Base-by-base conservation (phyloP, 1,140 invertebrate genomes). In the Theocolax elegans region DNA sequence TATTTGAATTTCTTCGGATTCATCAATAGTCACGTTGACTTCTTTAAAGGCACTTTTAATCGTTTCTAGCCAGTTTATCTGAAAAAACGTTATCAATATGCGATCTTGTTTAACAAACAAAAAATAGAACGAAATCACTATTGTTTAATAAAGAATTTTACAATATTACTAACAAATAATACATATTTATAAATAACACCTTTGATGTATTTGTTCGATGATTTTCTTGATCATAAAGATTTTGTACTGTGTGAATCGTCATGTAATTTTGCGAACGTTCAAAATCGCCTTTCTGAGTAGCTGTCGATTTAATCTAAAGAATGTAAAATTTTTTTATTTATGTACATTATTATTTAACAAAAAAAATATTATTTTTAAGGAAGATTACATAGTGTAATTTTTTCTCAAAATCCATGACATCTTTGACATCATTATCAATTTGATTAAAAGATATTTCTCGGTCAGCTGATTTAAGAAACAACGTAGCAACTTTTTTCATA, bases 51-150 rank as follows among this genome's bases (percentile, higher is more conserved):
- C 8, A 46, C 21, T 35, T 21, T 31, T n/a, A n/a, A 70, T 44
- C n/a, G 35, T 51, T 21, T 46, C 23, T 2, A 56, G 31, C 67
- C 67, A 70, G 35, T 63, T 51, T 27, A 70, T 70, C 67, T 70
- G 25, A 54, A 59, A 35, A 35, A 35, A 35, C 10, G 10, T 35
- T 35, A 35, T 10, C 31, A 6, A 29, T 23, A 48, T 48, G 6
- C 19, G 12, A 7, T 10, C 19, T 8, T 48, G 13, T 46, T 8
- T 44, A n/a, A n/a, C n/a, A n/a, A n/a, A n/a, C n/a, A n/a, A n/a
- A n/a, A n/a, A n/a, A n/a, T n/a, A n/a, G n/a, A n/a, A n/a, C n/a
- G n/a, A n/a, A n/a, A n/a, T 10, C 0, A 25, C 8, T 12, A 49
- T 25, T 15, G 19, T 13, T 51, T 51, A 23, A 15, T 13, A 12